A percentile compares a stretch with the other conserved stretches of the same genome.
These are phyloP conservation scores for Eucidaris tribuloides DNA, from an alignment of 35 echinoderm and acorn worm genomes.

Conservation along the genomic window DNA sequence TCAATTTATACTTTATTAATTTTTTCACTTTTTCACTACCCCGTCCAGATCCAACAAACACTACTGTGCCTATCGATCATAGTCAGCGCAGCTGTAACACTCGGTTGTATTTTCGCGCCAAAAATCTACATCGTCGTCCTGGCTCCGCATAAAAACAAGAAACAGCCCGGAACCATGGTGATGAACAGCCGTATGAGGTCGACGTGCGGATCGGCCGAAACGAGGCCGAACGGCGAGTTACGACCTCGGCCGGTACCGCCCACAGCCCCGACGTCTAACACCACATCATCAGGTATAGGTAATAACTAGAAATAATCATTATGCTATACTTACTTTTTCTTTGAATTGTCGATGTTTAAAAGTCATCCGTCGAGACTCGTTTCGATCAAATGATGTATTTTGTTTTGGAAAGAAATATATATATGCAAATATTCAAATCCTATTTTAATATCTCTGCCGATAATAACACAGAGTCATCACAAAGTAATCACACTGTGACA, in stretches of 20 bases:
- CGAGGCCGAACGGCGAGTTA: conserved; percentile 69
- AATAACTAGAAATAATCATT: too few species aligned
- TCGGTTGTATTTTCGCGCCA: conserved; percentile 90
- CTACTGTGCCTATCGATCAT: conserved; percentile 86
- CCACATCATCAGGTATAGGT: conserved; percentile 76
- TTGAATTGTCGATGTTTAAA: too few species aligned
- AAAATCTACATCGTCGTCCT: conserved; percentile 96
- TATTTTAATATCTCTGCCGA: too few species aligned
- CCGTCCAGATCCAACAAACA: conserved; percentile 81
- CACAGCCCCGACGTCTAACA: conserved; percentile 54
- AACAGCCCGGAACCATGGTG: conserved; percentile 64
- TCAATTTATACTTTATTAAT: too few species aligned
- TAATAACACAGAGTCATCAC: too few species aligned
- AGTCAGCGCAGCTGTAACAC: conserved; percentile 73
- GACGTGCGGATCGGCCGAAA: conserved; percentile 70
- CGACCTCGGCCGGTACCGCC: conserved; percentile 15
- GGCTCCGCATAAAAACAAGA: conserved; percentile 86
- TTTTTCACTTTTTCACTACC: neutral
- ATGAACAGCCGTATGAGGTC: conserved; percentile 78
- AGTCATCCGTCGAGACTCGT: too few species aligned
- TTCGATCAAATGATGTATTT: too few species aligned
- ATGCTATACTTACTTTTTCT: too few species aligned
- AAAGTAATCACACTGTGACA: too few species aligned
- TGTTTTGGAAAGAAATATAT: too few species aligned
- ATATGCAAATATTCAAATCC: too few species aligned